These are phyloP conservation scores for Polymixis lichenea DNA, from an alignment of 2,888 invertebrate genomes.

Conservation along the genomic window DNA sequence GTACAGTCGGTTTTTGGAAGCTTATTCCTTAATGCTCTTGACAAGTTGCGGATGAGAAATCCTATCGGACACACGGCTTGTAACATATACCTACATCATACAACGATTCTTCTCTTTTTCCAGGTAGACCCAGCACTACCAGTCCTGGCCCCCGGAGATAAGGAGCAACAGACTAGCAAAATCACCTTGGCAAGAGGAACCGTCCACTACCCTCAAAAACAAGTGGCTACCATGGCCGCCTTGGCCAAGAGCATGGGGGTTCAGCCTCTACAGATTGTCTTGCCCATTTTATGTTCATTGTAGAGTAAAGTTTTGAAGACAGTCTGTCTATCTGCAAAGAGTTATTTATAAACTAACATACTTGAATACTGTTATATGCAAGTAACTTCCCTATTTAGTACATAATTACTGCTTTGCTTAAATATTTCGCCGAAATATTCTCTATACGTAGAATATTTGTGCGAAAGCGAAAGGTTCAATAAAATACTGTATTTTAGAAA, in stretches of 20 bases:
- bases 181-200: conserved; percentile 93
- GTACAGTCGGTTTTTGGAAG: neutral
- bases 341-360: neutral
- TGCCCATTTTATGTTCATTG: neutral
- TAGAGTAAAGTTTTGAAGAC: neutral
- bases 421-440: no score
- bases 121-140: conserved; percentile 92
- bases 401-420: no score
- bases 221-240: conserved; percentile 91
- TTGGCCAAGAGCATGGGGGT: conserved; percentile 91
- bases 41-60: neutral
- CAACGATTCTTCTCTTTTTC: conserved; percentile 27
- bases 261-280: conserved; percentile 73
- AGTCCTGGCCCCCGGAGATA: conserved; percentile 96
- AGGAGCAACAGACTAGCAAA: conserved; percentile 93
- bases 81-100: neutral
- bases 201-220: conserved; percentile 94
- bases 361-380: no score
- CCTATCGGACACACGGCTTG: neutral
- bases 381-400: no score
- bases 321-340: neutral
- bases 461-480: no score
- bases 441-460: no score
- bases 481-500: no score
- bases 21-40: no score